phyloP scores from a whole-genome alignment of 2,888 invertebrate species.

The Herminia tarsipennalis region DNA sequence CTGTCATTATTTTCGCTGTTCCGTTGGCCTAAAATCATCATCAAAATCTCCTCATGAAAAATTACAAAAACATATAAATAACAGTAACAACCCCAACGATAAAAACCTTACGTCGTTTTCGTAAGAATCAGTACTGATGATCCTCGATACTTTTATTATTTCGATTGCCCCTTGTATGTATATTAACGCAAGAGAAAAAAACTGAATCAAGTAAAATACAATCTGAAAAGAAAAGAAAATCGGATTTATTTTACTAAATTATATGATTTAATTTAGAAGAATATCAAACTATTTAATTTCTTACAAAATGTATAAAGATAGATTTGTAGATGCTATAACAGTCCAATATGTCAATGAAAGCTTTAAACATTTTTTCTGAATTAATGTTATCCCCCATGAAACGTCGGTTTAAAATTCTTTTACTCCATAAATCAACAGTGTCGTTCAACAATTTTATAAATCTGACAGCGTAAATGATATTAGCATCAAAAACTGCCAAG shows the following conservation, averaged over 20 bases:
- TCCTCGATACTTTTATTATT: neutral
- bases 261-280: neutral
- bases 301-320: neutral
- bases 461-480: neutral
- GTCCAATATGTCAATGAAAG: too few species aligned
- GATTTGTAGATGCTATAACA: too few species aligned
- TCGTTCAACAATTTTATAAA: neutral
- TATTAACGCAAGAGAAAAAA: neutral
- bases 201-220: neutral
- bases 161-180: slow-evolving; percentile 7
- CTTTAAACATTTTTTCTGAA: neutral
- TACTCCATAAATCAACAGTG: neutral
- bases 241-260: neutral
- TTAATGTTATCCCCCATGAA: neutral
- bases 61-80: neutral
- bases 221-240: neutral
- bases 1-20: neutral
- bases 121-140: neutral
- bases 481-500: neutral
- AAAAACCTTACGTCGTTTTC: neutral
- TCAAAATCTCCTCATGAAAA: neutral
- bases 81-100: too few species aligned
- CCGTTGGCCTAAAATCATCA: neutral
- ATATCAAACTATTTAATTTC: neutral
- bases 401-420: neutral